Evolutionary conservation across 2,113 vertebrate genomes (phyloP), one percentile per base, ranked within the genome.

Genomic region (Monopterus albus): DNA sequence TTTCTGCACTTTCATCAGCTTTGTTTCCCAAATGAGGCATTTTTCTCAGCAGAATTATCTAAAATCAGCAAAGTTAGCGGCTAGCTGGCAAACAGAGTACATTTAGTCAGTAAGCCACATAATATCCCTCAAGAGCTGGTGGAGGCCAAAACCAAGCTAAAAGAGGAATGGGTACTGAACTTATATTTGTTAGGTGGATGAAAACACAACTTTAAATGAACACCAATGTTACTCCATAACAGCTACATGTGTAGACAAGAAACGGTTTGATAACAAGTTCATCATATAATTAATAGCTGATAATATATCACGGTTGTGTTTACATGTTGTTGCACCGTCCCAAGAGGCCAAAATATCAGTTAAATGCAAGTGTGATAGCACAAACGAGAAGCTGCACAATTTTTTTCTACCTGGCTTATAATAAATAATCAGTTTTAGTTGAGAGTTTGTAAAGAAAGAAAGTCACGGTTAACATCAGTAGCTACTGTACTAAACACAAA

Each of bases 101-200:
- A 36, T 51, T 69, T 62, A 29, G 17, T 33, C 12, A 20, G 35
- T 15, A 17, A 38, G 52, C 21, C 33, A 33, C 28, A 52, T 46
- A 39, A 62, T 21, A 31, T 73, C 43, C 51, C 29, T 28, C 17
- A 5, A 26, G 56, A 64, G 14, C 33, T 58, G 56, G 64, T 57
- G 47, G 53, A 65, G 23, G 56, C 21, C 26, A 31, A 81, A 56
- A 60, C 13, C 23, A 35, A 31, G 57, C n/a, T 23, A 20, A 9
- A 17, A 49, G 21, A 10, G 17, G 26, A 18, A 13, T 23, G 7
- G 52, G 39, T 47, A 11, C 26, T 66, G 25, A 21, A 51, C 25
- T 60, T 56, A n/a, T 11, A 72, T 67, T 76, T 42, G 45, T 21
- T 31, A 35, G 36, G 20, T 31, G 26, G 65, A 39, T 18, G 5